Base-by-base conservation (phyloP, 2,113 vertebrate genomes). In the Polypterus senegalus region DNA sequence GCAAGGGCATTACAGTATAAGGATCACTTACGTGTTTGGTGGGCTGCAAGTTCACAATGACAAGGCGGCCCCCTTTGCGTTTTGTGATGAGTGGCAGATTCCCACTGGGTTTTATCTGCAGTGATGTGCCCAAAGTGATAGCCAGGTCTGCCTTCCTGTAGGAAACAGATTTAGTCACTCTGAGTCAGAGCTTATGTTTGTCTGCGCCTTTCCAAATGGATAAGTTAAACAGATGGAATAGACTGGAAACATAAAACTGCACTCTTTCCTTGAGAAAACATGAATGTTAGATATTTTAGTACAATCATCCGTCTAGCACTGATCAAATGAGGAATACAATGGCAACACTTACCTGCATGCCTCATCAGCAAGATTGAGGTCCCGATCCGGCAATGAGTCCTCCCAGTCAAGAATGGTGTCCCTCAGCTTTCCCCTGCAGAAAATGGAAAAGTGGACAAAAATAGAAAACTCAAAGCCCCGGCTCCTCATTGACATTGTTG, bases 361-460 rank as follows among this genome's bases (percentile, higher is more conserved):
- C 48, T 93, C 89, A 0, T 97, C 89, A 0, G 96, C 93, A 45
- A 89, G 85, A 1, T 71, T 88, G 54, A 99, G 86, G 76, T 97
- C 95, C 1, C 79, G 77, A 63, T 95, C 90, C 0, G 96, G 96
- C 66, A 99, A 81, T 0, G 93, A 74, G 10, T 99, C 96, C 52
- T 99, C 96, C 96, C 96, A 99, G 68, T 99, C 96, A 72, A 99
- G 81, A 53, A 99, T 92, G 8, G 96, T 96, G 74, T 95, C 93
- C 49, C 88, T 82, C 60, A 99, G 81, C 69, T 93, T 92, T 5
- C 95, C 95, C 64, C 96, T 98, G 73, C 6, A 59, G 58, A 48
- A 63, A 60, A 57, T 1, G 43, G 3, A 8, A 9, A 11, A 43
- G 7, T 7, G 8, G 51, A 27, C 7, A 27, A 2, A 27, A 27